Conservation (phyloP, 2,888 invertebrate species). For the Machimus rusticus region DNA sequence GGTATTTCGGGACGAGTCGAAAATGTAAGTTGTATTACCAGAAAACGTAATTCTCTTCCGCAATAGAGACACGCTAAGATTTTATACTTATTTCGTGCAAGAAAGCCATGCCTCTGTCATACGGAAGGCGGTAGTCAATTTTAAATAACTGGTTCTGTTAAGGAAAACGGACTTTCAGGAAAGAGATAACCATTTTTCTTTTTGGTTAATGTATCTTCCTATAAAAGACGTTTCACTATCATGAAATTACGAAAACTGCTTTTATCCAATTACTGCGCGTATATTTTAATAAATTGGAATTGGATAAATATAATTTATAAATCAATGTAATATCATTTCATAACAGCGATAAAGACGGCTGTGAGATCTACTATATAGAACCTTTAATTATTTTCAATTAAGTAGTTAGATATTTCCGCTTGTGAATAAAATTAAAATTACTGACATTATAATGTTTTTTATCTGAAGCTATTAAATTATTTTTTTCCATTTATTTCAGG, state of each 20-base stretch:
- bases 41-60: background rate
- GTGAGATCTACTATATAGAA: background rate
- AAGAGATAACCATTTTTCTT: background rate
- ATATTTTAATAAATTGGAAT: background rate
- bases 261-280: background rate
- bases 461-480: background rate
- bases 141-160: background rate
- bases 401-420: background rate
- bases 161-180: background rate
- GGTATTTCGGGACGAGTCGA: background rate
- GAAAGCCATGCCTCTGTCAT: background rate
- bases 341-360: background rate
- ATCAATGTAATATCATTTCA: background rate
- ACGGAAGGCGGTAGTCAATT: background rate
- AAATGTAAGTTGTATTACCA: background rate
- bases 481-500: slow-evolving; percentile 65
- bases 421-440: background rate
- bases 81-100: background rate
- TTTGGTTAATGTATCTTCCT: background rate
- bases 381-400: background rate
- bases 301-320: background rate
- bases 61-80: background rate
- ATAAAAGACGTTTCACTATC: background rate
- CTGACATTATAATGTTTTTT: background rate
- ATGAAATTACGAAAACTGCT: background rate